Percentiles rank a stretch among this genome's conserved stretches.
Conservation (phyloP, 2,888 invertebrate species). For the Poecilus cupreus region DNA sequence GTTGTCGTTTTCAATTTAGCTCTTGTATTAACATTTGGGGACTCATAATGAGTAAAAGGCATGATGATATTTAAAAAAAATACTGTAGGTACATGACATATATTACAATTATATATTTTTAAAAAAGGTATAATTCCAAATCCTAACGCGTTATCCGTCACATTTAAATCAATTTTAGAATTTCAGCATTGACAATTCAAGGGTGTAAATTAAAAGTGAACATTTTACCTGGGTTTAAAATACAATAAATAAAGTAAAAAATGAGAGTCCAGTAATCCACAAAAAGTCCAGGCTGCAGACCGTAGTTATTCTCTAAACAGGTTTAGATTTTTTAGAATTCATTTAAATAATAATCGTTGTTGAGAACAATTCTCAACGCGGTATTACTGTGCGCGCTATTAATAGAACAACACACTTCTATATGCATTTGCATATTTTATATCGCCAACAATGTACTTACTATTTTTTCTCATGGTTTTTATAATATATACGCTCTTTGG, state of each 20-base stretch:
- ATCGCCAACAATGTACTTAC: neutral
- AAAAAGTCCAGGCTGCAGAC: neutral
- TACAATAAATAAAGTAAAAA: conserved; percentile 8
- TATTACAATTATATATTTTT: too few relatives aligned
- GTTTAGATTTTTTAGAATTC: conserved; percentile 22
- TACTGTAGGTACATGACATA: too few relatives aligned
- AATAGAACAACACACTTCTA: conserved; percentile 22
- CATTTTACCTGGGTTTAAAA: conserved; percentile 20
- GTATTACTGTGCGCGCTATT: neutral
- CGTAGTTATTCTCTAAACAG: conserved; percentile 3
- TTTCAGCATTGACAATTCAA: too few relatives aligned
- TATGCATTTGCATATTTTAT: conserved; percentile 46
- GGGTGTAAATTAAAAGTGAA: neutral
- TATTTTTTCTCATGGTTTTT: neutral
- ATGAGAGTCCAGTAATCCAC: conserved; percentile 6
- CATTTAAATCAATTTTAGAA: too few relatives aligned
- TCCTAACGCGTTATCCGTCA: too few relatives aligned
- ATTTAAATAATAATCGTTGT: conserved; percentile 28
- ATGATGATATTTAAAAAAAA: too few relatives aligned
- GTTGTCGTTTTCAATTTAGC: too few relatives aligned
- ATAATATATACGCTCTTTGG: too few relatives aligned
- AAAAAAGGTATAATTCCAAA: too few relatives aligned
- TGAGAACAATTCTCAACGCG: conserved; percentile 17
- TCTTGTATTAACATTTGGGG: too few relatives aligned
- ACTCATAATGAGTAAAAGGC: too few relatives aligned